Evolutionary conservation across 2,888 invertebrate genomes (phyloP).

Genomic region (Schrankia costaestrigalis): DNA sequence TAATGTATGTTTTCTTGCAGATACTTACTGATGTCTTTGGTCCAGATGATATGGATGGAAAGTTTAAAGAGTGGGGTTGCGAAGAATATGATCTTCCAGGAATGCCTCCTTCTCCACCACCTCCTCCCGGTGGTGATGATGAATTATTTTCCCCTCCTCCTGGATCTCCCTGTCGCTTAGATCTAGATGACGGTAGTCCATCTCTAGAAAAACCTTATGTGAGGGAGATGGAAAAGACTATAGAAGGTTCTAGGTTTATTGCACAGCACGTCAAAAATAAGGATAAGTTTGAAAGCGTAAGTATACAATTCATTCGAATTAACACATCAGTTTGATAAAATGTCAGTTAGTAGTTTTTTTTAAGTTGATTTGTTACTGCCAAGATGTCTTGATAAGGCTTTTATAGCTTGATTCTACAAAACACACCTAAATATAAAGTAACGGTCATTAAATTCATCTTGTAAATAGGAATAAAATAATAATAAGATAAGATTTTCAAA

Average conservation of each 20-base stretch:
- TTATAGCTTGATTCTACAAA: no score
- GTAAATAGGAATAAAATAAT: no score
- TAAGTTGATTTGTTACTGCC: no score
- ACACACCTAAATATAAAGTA: no score
- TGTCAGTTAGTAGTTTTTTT: no score
- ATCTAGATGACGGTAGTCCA: slow-evolving; percentile 84
- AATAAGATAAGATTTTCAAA: no score
- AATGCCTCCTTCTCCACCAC: slow-evolving; percentile 86
- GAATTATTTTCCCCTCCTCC: slow-evolving; percentile 91
- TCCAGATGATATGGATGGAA: slow-evolving; percentile 77
- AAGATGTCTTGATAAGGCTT: no score
- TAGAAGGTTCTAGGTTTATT: slow-evolving; percentile 95
- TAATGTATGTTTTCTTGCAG: slow-evolving; percentile 50
- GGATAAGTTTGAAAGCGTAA: slow-evolving; percentile 96
- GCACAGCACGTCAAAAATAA: slow-evolving; percentile 97
- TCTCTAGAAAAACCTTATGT: slow-evolving; percentile 90
- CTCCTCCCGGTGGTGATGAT: slow-evolving; percentile 90
- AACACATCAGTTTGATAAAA: neutral
- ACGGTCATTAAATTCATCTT: no score
- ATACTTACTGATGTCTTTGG: slow-evolving; percentile 90
- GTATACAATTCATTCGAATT: slow-evolving; percentile 51
- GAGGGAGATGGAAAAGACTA: slow-evolving; percentile 94
- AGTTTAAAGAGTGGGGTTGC: slow-evolving; percentile 77
- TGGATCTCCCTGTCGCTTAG: slow-evolving; percentile 81
- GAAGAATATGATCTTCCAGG: slow-evolving; percentile 88